Evolutionary conservation across 2,888 invertebrate genomes (phyloP).

Genomic region (Byasa hedistus): DNA sequence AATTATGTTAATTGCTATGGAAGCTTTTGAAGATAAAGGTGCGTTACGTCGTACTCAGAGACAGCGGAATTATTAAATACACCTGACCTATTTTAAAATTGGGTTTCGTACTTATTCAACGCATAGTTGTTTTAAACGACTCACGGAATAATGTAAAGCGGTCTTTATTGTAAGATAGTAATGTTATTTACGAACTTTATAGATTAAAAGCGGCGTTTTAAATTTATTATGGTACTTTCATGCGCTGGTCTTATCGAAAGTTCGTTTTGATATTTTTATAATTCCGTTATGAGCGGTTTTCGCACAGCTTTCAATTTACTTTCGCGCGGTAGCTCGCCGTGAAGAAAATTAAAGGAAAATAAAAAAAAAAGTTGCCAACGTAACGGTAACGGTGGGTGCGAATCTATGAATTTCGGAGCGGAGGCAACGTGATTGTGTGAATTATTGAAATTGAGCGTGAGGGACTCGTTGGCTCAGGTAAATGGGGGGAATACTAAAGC

Average conservation of each 20-base stretch:
- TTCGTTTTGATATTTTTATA: slow-evolving; percentile 46
- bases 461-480: slow-evolving; percentile 33
- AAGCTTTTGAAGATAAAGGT: slow-evolving; percentile 36
- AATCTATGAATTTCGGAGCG: slow-evolving; percentile 24
- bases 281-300: slow-evolving; percentile 57
- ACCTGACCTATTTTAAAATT: slow-evolving; percentile 48
- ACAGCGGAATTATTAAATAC: slow-evolving; percentile 48
- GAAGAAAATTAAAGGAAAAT: slow-evolving; percentile 50
- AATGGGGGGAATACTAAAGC: slow-evolving; percentile 35
- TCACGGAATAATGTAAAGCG: background rate
- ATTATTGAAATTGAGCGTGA: slow-evolving; percentile 36
- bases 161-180: background rate
- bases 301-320: slow-evolving; percentile 54
- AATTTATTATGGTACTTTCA: slow-evolving; percentile 46
- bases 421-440: slow-evolving; percentile 29
- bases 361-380: slow-evolving; percentile 19
- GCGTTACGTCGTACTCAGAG: slow-evolving; percentile 35
- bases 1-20: slow-evolving; percentile 27
- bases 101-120: slow-evolving; percentile 26
- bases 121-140: background rate
- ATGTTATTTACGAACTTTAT: slow-evolving; percentile 32
- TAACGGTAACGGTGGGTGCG: background rate
- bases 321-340: slow-evolving; percentile 52
- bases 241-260: slow-evolving; percentile 44
- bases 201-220: slow-evolving; percentile 44